Base-by-base conservation (phyloP, 1,140 invertebrate species). In the Drosophila leontia region DNA sequence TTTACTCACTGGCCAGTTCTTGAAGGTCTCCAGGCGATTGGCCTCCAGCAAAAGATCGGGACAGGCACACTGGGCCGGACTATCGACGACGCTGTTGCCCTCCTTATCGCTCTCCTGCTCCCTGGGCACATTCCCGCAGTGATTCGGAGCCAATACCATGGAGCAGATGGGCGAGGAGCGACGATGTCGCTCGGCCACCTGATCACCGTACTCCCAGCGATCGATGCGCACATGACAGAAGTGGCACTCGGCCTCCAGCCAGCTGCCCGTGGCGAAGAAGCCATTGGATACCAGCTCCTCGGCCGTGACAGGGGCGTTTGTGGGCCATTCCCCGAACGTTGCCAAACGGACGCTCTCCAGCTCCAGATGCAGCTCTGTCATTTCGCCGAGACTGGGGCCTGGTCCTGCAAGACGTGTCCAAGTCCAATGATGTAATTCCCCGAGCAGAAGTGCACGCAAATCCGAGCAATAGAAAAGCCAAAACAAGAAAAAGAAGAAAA, bases 121-220 rank as follows among this genome's bases (percentile, higher is more conserved):
- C 37, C 57, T 12, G 17, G 75, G 95, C 44, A 96, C 93, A 86
- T 97, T 97, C 3, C 95, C 95, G 42, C 96, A 96, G 41, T 91
- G 81, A 39, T 91, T 77, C 3, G 96, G 94, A 0, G 85, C 86
- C 48, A 90, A 17, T 2, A 97, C 95, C 93, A 97, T 97, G 37
- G 95, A 94, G 92, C 97, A 97, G 51, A 94, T 92, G 7, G 96
- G 96, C 83, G 94, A 94, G 41, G 95, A 91, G 50, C 93, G 91
- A 26, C 70, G 72, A 51, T 91, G 90, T n/a, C 81, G 58, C 7
- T 75, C 64, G 3, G 79, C 61, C 32, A 92, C 82, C 90, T 95
- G 94, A 84, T 97, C 96, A 6, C 95, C 95, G 91, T 95, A 96
- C 75, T 96, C 94, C 96, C 96, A 97, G 65, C 96, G 94, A 0